Conservation (phyloP, 2,888 invertebrate genomes). For the Pharmacophagus antenor region DNA sequence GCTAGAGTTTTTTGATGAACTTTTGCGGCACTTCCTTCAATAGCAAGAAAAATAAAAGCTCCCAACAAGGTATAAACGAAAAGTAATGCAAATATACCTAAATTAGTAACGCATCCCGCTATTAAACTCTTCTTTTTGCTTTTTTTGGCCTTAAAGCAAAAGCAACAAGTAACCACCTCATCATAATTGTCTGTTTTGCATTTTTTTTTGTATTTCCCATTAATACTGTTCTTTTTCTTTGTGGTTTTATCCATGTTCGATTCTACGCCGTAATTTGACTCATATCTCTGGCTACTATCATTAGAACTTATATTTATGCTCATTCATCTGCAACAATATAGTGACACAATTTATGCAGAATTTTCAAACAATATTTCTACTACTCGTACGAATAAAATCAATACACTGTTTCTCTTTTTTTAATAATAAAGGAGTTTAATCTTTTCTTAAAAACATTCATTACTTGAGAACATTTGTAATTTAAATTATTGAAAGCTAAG, state of each 20-base stretch:
- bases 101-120: conserved; percentile 88
- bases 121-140: conserved; percentile 73
- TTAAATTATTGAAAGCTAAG: no score
- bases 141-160: conserved; percentile 74
- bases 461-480: no score
- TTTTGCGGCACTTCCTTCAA: conserved; percentile 85
- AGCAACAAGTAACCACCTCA: conserved; percentile 69
- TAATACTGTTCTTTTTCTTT: conserved; percentile 69
- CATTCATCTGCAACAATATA: conserved; percentile 44
- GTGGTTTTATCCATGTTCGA: conserved; percentile 67
- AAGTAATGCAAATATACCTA: conserved; percentile 89
- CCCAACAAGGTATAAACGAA: conserved; percentile 88
- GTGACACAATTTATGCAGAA: not conserved
- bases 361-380: no score
- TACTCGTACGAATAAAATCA: no score
- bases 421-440: no score
- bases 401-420: no score
- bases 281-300: conserved; percentile 38
- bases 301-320: conserved; percentile 27
- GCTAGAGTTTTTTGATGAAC: conserved; percentile 76
- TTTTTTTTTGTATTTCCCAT: conserved; percentile 73
- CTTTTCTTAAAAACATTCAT: no score
- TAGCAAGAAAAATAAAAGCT: conserved; percentile 91
- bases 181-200: conserved; percentile 67
- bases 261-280: conserved; percentile 35